phyloP scores from a whole-genome alignment of 2,113 vertebrate genomes.

The Setophaga petechia region DNA sequence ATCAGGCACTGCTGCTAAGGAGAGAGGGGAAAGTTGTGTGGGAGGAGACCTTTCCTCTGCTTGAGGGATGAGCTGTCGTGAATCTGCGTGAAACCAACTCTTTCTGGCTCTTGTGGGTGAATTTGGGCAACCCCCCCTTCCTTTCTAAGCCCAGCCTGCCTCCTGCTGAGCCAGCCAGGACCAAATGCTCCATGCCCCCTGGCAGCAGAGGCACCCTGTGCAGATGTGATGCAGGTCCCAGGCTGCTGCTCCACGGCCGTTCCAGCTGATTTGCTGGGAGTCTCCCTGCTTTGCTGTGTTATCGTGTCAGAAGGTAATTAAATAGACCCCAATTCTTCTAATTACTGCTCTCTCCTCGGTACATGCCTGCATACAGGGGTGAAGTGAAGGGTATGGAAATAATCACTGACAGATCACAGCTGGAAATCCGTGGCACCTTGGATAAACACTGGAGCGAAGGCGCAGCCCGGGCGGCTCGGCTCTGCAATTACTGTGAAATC shows the following conservation, averaged over 20 bases:
- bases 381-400: constrained; percentile 61
- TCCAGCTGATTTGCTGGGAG: constrained; percentile 4
- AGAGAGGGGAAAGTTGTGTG: neutral
- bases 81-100: neutral
- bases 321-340: constrained; percentile 69
- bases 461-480: neutral
- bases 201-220: neutral
- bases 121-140: neutral
- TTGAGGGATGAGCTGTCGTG: neutral
- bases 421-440: constrained; percentile 26
- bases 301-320: constrained; percentile 62
- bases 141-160: neutral
- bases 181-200: neutral
- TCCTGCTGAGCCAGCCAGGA: neutral
- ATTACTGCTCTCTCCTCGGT: constrained; percentile 54
- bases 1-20: neutral
- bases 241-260: neutral
- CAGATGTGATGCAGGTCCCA: neutral
- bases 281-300: neutral
- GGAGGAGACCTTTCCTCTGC: neutral
- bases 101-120: neutral
- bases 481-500: constrained; percentile 38
- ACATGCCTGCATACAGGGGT: constrained; percentile 42
- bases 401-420: constrained; percentile 28
- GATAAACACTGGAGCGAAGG: neutral